Conservation (phyloP, 2,888 invertebrate genomes). For the Oxyscelio sp. region DNA sequence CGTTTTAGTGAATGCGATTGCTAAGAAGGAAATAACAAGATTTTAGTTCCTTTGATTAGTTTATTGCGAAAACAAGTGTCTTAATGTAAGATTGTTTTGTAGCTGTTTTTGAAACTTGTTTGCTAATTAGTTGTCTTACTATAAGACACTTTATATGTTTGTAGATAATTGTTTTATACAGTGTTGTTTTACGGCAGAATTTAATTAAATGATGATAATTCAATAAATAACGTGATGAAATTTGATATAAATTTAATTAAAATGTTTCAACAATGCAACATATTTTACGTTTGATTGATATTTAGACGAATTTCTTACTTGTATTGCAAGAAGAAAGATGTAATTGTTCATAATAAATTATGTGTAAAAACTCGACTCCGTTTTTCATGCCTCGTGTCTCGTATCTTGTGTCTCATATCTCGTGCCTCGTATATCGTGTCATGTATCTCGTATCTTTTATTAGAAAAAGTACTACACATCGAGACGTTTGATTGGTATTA, state of each 20-base stretch:
- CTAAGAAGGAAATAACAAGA: constrained; percentile 23
- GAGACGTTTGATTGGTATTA: too few relatives aligned
- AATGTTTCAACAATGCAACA: too few relatives aligned
- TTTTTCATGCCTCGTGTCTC: too few relatives aligned
- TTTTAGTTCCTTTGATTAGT: constrained; percentile 36
- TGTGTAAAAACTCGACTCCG: too few relatives aligned
- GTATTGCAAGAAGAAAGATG: too few relatives aligned
- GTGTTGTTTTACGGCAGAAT: constrained; percentile 40
- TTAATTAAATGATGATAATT: constrained; percentile 1
- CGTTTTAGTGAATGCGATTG: constrained; percentile 54
- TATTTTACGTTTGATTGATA: too few relatives aligned
- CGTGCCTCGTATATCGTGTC: too few relatives aligned
- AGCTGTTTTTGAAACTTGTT: neutral
- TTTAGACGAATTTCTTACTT: too few relatives aligned
- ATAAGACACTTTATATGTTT: constrained; percentile 20
- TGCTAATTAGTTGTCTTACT: constrained; percentile 3
- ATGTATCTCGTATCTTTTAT: too few relatives aligned
- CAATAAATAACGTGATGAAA: neutral
- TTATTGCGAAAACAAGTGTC: constrained; percentile 28
- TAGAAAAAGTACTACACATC: too few relatives aligned
- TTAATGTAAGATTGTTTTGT: constrained; percentile 32
- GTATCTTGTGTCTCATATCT: too few relatives aligned
- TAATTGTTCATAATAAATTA: too few relatives aligned
- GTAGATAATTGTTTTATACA: constrained; percentile 17
- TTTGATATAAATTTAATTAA: neutral